Conservation (phyloP, 2,888 invertebrate genomes). For the Elysia crispata region DNA sequence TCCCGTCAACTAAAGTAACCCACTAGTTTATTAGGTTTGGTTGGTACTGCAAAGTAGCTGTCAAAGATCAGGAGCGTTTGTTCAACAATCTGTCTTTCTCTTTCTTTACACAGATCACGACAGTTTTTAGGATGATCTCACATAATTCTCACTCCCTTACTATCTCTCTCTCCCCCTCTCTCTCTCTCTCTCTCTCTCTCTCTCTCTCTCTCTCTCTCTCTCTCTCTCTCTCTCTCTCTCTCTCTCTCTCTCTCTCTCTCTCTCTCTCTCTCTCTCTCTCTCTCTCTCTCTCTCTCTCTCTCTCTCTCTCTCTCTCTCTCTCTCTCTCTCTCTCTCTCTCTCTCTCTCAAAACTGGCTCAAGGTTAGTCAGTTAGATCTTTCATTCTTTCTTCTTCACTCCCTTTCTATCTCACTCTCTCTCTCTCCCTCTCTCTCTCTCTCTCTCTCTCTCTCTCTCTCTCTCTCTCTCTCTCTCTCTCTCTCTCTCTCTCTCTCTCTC, state of each 20-base stretch:
- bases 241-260: neutral
- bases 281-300: neutral
- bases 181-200: neutral
- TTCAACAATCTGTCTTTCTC: too few species aligned
- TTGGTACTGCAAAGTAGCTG: too few species aligned
- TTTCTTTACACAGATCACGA: too few species aligned
- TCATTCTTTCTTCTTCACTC: neutral
- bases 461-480: conserved; percentile 9
- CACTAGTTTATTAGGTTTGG: too few species aligned
- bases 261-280: neutral
- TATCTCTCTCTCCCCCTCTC: too few species aligned
- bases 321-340: too few species aligned
- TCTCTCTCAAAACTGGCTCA: too few species aligned
- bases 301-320: conserved; percentile 2
- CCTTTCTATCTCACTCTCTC: conserved; percentile 34
- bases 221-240: neutral
- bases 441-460: conserved; percentile 40
- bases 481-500: conserved; percentile 10
- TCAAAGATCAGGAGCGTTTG: too few species aligned
- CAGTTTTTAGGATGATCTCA: too few species aligned
- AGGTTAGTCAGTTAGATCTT: neutral
- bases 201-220: neutral
- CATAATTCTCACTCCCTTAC: too few species aligned
- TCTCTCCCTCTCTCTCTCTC: conserved; percentile 37
- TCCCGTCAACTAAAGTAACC: too few species aligned